phyloP scores from a whole-genome alignment of 2,113 vertebrate species.

The Pandion haliaetus region DNA sequence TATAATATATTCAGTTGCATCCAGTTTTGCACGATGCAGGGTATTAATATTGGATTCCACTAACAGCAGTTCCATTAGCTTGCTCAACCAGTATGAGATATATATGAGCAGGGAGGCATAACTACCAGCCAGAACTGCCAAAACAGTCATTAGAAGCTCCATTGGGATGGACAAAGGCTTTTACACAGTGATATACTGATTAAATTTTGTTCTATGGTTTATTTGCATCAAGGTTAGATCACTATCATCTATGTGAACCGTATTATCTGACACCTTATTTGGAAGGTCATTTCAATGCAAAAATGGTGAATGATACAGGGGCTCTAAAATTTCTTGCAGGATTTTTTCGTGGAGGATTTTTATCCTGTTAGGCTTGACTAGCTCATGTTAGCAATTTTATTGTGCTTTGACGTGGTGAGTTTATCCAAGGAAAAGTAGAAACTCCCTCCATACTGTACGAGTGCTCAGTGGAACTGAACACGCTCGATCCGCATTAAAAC shows the following conservation, averaged over 20 bases:
- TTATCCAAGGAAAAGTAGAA: not conserved
- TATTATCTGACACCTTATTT: conserved; percentile 66
- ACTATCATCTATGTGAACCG: not conserved
- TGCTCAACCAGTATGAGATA: conserved; percentile 72
- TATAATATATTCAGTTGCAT: conserved; percentile 71
- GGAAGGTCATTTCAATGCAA: conserved; percentile 68
- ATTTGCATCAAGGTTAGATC: conserved; percentile 78
- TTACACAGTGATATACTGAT: conserved; percentile 73
- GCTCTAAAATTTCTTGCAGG: conserved; percentile 13
- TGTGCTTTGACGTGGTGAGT: not conserved
- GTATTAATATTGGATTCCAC: conserved; percentile 78
- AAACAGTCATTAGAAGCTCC: conserved; percentile 78
- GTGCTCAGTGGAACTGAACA: not conserved
- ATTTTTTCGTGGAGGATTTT: not conserved
- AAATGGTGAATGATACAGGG: conserved; percentile 3
- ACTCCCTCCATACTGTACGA: not conserved
- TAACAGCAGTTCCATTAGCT: conserved; percentile 77
- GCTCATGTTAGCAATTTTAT: not conserved
- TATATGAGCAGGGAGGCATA: conserved; percentile 69
- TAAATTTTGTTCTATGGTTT: conserved; percentile 77
- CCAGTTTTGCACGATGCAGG: conserved; percentile 64
- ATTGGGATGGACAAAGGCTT: conserved; percentile 74
- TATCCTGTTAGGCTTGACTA: not conserved
- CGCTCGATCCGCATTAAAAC: not conserved
- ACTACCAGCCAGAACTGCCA: conserved; percentile 75